Base-by-base conservation (phyloP, 2,797 vertebrate genomes). In the Tinamus major region DNA sequence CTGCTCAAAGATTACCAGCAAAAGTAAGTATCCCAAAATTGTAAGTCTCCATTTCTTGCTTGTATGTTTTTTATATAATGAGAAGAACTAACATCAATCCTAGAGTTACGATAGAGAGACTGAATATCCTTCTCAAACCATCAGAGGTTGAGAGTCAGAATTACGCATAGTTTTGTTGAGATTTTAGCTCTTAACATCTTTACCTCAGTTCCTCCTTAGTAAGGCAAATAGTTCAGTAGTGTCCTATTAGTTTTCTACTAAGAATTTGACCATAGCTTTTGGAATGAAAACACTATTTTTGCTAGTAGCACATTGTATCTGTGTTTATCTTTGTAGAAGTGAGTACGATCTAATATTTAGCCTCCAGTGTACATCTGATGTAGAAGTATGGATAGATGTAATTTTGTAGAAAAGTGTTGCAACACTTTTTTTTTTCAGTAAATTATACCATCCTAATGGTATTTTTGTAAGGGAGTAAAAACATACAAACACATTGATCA, bases 1-100 rank as follows among this genome's bases (percentile, higher is more conserved):
- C 97, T 99, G 80, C 98, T 99, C 76, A 99, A 99, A 97, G 99
- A 99, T 89, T 99, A 98, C 96, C 99, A 99, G 87, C 98, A 99
- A 94, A 99, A 99, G 99, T 99, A 96, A 98, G 98, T 98, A 86
- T 15, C 6, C 14, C 27, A 48, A 74, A 78, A 76, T 62, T n/a
- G 4, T 12, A 41, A 9, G 6, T 65, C 16, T 75, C 10, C 75
- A 0, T 70, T 71, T 67, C 35, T 90, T 89, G 33, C 21, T 80
- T 87, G 4, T 33, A 6, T 80, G 5, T 79, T 74, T 79, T 10
- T 10, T 48, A 11, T 5, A 4, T 51, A 51, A 15, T 71, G 44
- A 12, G 37, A 13, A 80, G 92, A 75, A 53, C 39, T 63, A 26
- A 33, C 18, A 58, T 1, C 58, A 46, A 2, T 75, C 68, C 13